phyloP scores from a whole-genome alignment of 2,797 vertebrate species.

The Lagorchestes hirsutus region DNA sequence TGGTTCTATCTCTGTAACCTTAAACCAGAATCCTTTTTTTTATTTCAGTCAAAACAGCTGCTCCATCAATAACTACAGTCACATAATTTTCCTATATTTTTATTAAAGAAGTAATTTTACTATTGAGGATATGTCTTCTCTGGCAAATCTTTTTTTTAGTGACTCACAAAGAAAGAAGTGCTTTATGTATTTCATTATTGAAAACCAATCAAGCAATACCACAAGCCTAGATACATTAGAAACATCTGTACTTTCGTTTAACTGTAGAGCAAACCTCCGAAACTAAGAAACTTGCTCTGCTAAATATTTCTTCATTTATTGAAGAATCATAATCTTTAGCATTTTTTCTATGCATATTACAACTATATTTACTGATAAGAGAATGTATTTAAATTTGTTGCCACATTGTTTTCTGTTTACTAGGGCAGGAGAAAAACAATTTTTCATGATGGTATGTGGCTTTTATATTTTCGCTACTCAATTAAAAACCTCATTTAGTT shows the following conservation, averaged over 20 bases:
- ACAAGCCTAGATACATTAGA: neutral
- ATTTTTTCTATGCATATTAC: neutral
- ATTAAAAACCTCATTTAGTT: neutral
- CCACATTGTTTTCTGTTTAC: neutral
- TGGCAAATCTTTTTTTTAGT: neutral
- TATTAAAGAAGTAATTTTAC: neutral
- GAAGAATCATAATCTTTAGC: neutral
- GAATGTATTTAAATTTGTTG: neutral
- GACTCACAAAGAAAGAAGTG: neutral
- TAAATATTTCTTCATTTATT: neutral
- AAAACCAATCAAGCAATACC: neutral
- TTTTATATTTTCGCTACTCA: neutral
- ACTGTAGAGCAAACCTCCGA: neutral
- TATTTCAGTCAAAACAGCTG: neutral
- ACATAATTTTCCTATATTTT: neutral
- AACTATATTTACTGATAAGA: neutral
- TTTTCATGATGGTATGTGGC: neutral
- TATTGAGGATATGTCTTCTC: neutral
- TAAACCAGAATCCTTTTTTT: neutral
- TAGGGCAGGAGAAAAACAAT: neutral
- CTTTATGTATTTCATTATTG: neutral
- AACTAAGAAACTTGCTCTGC: neutral
- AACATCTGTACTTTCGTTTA: neutral
- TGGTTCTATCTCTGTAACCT: neutral
- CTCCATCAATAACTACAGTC: neutral